Conservation (phyloP, 2,113 vertebrate species). For the Onychostoma macrolepis region DNA sequence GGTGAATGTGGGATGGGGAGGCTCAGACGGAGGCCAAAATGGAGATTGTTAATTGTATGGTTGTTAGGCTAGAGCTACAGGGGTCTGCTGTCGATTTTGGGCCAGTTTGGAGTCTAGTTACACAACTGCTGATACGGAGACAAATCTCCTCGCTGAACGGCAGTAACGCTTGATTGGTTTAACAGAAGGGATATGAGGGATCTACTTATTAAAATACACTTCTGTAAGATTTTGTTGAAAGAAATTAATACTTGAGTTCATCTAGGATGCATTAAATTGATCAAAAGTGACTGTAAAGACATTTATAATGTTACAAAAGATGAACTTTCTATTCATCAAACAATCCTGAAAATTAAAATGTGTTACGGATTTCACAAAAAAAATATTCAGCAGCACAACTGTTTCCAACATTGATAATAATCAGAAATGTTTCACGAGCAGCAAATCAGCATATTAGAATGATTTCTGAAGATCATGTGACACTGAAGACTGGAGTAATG, state of each 20-base stretch:
- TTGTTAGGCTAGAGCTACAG: conserved; percentile 10
- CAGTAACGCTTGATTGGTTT: neutral
- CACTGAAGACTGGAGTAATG: neutral
- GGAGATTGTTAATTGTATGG: conserved; percentile 15
- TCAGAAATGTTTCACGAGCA: neutral
- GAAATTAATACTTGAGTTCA: neutral
- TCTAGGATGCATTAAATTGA: neutral
- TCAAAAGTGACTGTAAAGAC: too few relatives aligned
- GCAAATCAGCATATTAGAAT: neutral
- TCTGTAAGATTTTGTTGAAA: neutral
- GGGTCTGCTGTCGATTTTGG: conserved; percentile 16
- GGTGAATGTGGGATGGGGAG: conserved; percentile 45
- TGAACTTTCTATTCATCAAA: neutral
- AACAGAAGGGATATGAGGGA: conserved; percentile 3
- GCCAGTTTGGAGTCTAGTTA: neutral
- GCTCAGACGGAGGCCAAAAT: conserved; percentile 33
- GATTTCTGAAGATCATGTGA: too few relatives aligned
- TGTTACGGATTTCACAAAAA: neutral
- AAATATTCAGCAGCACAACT: neutral
- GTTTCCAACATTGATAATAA: neutral
- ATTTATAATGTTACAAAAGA: neutral
- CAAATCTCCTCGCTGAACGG: neutral
- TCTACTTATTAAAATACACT: neutral
- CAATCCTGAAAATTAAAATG: neutral
- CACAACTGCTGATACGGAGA: neutral